Conservation (phyloP, 2,888 invertebrate species). For the Hipparchia semele region DNA sequence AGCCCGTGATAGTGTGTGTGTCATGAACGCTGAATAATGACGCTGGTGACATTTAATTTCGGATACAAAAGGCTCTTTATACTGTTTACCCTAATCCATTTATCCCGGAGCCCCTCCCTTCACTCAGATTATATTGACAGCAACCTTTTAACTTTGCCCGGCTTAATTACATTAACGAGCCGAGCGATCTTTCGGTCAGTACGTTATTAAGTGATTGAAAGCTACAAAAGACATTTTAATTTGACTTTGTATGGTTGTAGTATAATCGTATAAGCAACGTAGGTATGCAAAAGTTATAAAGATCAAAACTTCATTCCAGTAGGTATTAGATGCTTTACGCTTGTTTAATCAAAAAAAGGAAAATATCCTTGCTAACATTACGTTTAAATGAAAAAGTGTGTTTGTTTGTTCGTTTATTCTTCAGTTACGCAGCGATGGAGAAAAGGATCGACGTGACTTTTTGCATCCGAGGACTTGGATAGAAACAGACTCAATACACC, state of each 20-base stretch:
- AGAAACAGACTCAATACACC: too few species aligned
- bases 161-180: constrained; percentile 37
- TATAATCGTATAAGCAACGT: too few species aligned
- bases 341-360: too few species aligned
- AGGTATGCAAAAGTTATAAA: too few species aligned
- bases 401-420: too few species aligned
- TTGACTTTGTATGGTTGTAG: constrained; percentile 36
- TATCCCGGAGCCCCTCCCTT: constrained; percentile 41
- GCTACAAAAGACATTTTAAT: neutral
- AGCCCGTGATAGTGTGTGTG: constrained; percentile 67
- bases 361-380: too few species aligned
- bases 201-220: constrained; percentile 8
- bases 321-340: too few species aligned
- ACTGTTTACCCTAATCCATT: constrained; percentile 78
- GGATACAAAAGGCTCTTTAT: constrained; percentile 81
- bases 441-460: too few species aligned
- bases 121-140: constrained; percentile 39
- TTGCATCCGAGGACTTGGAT: too few species aligned
- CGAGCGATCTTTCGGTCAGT: constrained; percentile 12
- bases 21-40: constrained; percentile 78
- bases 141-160: constrained; percentile 37
- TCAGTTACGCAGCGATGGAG: too few species aligned
- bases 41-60: constrained; percentile 79
- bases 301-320: too few species aligned
- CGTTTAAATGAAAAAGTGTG: too few species aligned